phyloP scores from a whole-genome alignment of 1,140 invertebrate genomes.

The Trissolcus basalis region DNA sequence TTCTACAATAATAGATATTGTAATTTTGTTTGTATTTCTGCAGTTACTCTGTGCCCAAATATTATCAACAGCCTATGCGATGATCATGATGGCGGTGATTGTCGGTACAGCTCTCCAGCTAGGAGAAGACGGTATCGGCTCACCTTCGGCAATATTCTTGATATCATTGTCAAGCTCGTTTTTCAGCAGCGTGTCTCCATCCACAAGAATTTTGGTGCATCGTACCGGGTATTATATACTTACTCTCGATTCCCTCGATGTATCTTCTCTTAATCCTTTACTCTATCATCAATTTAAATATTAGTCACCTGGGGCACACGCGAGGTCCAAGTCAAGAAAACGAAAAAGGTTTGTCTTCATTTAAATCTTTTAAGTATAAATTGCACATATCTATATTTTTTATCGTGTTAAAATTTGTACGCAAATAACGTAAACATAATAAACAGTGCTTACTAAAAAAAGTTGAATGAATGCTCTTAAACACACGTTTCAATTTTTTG shows the following conservation, averaged over 20 bases:
- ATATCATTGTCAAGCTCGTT: constrained; percentile 94
- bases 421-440: too few relatives aligned
- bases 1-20: too few relatives aligned
- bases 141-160: constrained; percentile 98
- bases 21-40: not conserved
- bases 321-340: constrained; percentile 96
- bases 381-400: too few relatives aligned
- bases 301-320: constrained; percentile 99
- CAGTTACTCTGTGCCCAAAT: constrained; percentile 95
- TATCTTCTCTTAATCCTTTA: constrained; percentile 98
- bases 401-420: not conserved
- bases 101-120: constrained; percentile 97
- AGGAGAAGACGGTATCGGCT: constrained; percentile 94
- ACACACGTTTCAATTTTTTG: too few relatives aligned
- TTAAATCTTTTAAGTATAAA: too few relatives aligned
- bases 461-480: too few relatives aligned
- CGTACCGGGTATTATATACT: constrained; percentile 94
- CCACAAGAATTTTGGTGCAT: constrained; percentile 99
- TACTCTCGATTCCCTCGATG: constrained; percentile 98
- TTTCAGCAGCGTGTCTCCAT: constrained; percentile 95
- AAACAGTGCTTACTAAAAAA: not conserved
- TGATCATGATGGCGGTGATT: constrained; percentile 99
- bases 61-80: constrained; percentile 94
- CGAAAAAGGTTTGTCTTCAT: constrained; percentile 90
- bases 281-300: constrained; percentile 98